Base-by-base conservation (phyloP, 2,888 invertebrate genomes). In the Ochropleura plecta region DNA sequence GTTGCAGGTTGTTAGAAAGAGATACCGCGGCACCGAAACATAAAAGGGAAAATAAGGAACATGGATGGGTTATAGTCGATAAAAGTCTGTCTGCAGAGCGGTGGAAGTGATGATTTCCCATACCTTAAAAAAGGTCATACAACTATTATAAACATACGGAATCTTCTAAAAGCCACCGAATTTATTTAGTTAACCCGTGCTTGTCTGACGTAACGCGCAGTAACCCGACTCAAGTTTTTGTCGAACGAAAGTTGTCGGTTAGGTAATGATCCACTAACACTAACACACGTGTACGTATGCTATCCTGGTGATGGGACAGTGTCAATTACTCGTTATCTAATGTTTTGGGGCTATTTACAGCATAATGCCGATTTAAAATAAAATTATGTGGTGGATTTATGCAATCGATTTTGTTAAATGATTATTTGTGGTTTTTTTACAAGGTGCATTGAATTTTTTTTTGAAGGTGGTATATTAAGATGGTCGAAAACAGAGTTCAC, bases 221-320 rank as follows among this genome's bases (percentile, higher is more conserved):
- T 67, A 81, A 78, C 71, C 42, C 42, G 73, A 59, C 59, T 9
- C 42, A 18, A 57, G 84, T 67, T 71, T 80, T 70, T 60, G 55
- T 57, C 57, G 73, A 67, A 76, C 70, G 87, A 85, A 86, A 86
- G 85, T 82, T 57, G 77, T 74, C 63, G 44, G 79, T 85, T 85
- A 84, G 67, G 72, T 85, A 86, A 85, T 62, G 65, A 76, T 48
- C 30, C 42, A n/a, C 71, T 67, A 16, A 55, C 55, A n/a, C 53
- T 53, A 49, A 59, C 80, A 82, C 72, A 82, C 77, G 68, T 64
- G 51, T 63, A 16, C 51, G 51, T 63, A 16, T 55, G 76, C 51
- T 72, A 30, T 72, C 82, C 82, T 70, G 84, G 81, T 70, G 70
- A 60, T 53, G 40, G 63, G 44, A 3, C 53, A 44, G 84, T 75